These are phyloP conservation scores for Hedya salicella DNA, from an alignment of 2,888 invertebrate genomes.

Conservation along the genomic window DNA sequence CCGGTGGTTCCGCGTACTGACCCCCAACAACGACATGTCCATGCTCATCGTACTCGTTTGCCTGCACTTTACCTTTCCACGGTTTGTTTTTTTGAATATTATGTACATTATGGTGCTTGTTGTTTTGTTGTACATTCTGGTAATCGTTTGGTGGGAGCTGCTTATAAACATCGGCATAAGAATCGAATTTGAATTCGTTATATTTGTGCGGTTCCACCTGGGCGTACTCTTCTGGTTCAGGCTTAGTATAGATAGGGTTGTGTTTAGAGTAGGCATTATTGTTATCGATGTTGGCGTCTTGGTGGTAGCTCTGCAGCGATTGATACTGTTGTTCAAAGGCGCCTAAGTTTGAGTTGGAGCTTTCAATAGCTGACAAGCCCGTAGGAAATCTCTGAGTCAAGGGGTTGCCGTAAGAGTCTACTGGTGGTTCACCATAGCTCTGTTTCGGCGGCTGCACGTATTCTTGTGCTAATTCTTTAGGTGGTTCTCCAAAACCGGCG, in stretches of 20 bases:
- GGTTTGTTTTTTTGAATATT: conserved; percentile 52
- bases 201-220: conserved; percentile 47
- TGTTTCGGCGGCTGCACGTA: conserved; percentile 50
- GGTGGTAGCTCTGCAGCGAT: conserved; percentile 54
- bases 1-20: conserved; percentile 77
- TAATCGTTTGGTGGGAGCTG: conserved; percentile 48
- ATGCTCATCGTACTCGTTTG: conserved; percentile 53
- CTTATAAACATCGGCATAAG: conserved; percentile 54
- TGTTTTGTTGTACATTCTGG: conserved; percentile 52
- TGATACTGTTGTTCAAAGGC: conserved; percentile 50
- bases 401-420: conserved; percentile 67
- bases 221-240: conserved; percentile 51
- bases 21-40: conserved; percentile 67
- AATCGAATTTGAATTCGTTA: conserved; percentile 52
- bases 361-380: conserved; percentile 47
- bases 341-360: conserved; percentile 48
- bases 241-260: conserved; percentile 50
- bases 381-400: conserved; percentile 54
- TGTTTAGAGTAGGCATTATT: conserved; percentile 55
- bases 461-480: conserved; percentile 52
- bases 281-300: conserved; percentile 54
- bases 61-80: conserved; percentile 52
- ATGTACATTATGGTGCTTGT: conserved; percentile 54
- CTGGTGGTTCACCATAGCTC: conserved; percentile 62
- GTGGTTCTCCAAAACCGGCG: conserved; percentile 71